Evolutionary conservation across 1,140 invertebrate species (phyloP), one percentile per base, ranked within the genome.

Genomic region (Calosoma granatense): DNA sequence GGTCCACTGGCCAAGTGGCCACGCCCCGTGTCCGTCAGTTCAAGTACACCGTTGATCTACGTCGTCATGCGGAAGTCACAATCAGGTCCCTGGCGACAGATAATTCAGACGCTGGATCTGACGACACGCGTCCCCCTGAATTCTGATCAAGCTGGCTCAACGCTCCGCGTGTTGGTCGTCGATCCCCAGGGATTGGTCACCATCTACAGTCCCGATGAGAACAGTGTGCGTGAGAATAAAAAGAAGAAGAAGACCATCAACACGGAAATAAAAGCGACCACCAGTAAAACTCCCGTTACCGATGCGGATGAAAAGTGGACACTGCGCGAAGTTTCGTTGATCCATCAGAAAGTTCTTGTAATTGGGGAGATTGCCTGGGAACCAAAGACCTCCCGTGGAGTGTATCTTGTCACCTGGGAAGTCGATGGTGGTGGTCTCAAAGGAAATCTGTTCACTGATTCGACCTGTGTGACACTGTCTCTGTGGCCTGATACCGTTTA

Each of bases 331-430:
- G 77, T 83, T 56, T 84, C 81, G 6, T 72, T 85, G 22, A 84
- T 84, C 54, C 82, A 84, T 67, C 83, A 85, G 69, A 83, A 83
- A 68, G 81, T 82, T 59, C 64, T 88, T 54, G 86, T 87, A 11
- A 84, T 87, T 51, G 85, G 84, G 21, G 85, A 87, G 73, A 82
- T 88, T 56, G 81, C 83, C 30, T 88, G 86, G 86, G 81, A 84
- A 59, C 76, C 80, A 41, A 78, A 80, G 70, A 79, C 77, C 67
- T 75, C 67, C 30, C 77, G 76, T 58, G 81, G 76, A 56, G 80
- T 87, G 26, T 89, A 88, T 70, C 75, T 89, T 62, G 86, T 90
- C 53, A 88, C 86, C 39, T 90, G 87, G 87, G 86, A 90, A 76
- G 84, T 88, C 6, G 84, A 85, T 62, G 86, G 87, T 43, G 86